Evolutionary conservation across 2,888 invertebrate species (phyloP).

Genomic region (Caenorhabditis macrosperma): DNA sequence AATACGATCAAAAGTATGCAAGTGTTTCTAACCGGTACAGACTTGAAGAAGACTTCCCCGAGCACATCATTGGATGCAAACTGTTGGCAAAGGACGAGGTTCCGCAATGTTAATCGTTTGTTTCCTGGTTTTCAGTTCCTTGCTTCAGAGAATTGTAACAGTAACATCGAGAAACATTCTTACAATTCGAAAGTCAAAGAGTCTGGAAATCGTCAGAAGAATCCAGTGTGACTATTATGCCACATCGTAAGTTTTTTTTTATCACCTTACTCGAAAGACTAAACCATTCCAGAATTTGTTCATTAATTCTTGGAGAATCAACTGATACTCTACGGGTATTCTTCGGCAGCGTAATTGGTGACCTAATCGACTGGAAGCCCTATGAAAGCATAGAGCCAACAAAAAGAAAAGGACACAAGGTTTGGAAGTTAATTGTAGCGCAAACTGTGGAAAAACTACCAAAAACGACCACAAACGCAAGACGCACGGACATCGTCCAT

Average conservation of each 20-base stretch:
- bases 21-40: background rate
- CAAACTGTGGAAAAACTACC: too few relatives aligned
- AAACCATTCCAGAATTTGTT: conserved; percentile 38
- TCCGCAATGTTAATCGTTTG: background rate
- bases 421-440: too few relatives aligned
- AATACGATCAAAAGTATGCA: conserved; percentile 27
- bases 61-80: conserved; percentile 44
- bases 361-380: conserved; percentile 47
- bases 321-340: conserved; percentile 3
- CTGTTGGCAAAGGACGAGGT: conserved; percentile 2
- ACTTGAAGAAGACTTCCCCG: conserved; percentile 28
- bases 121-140: background rate
- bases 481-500: too few relatives aligned
- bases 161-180: conserved; percentile 36
- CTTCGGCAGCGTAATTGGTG: conserved; percentile 52
- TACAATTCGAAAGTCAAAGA: conserved; percentile 21
- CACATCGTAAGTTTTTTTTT: conserved; percentile 36
- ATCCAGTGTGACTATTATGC: conserved; percentile 55
- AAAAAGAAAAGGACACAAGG: conserved; percentile 47
- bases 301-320: conserved; percentile 34
- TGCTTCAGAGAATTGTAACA: conserved; percentile 28
- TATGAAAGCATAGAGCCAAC: background rate
- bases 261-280: background rate
- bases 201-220: background rate
- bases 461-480: too few relatives aligned